Evolutionary conservation across 2,888 invertebrate species (phyloP).

Genomic region (Philaethria dido): DNA sequence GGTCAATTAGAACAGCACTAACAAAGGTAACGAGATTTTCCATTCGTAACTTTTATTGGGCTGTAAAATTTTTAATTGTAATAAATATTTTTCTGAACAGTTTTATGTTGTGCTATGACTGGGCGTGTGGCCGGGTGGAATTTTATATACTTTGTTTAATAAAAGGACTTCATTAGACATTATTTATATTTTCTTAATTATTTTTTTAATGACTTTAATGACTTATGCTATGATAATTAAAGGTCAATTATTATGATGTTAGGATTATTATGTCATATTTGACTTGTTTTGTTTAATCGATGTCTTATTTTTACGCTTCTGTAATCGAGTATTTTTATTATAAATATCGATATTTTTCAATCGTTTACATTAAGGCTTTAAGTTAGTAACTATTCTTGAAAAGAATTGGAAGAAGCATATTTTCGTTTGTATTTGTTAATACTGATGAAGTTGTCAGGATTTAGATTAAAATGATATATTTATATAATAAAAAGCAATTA

Average conservation of each 20-base stretch:
- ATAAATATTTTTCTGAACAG: conserved; percentile 60
- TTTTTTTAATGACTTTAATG: not conserved
- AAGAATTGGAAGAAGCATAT: no score
- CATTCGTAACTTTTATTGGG: conserved; percentile 62
- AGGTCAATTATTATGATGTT: not conserved
- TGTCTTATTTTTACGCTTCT: not conserved
- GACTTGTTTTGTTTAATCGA: not conserved
- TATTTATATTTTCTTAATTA: not conserved
- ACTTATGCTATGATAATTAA: not conserved
- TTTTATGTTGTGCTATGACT: conserved; percentile 50
- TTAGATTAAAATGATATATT: no score
- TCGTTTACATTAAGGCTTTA: no score
- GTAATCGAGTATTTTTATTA: no score
- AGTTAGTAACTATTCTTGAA: no score
- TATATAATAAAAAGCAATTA: no score
- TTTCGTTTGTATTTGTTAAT: no score
- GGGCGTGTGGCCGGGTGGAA: not conserved
- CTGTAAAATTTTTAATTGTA: conserved; percentile 64
- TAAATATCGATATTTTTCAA: no score
- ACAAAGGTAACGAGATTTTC: conserved; percentile 58
- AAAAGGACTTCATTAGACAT: not conserved
- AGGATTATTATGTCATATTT: not conserved
- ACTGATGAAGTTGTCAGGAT: no score
- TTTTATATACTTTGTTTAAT: conserved; percentile 2
- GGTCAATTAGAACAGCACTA: conserved; percentile 68